Evolutionary conservation across 2,888 invertebrate species (phyloP), one percentile per base, ranked within the genome.

Genomic region (Mantis religiosa): DNA sequence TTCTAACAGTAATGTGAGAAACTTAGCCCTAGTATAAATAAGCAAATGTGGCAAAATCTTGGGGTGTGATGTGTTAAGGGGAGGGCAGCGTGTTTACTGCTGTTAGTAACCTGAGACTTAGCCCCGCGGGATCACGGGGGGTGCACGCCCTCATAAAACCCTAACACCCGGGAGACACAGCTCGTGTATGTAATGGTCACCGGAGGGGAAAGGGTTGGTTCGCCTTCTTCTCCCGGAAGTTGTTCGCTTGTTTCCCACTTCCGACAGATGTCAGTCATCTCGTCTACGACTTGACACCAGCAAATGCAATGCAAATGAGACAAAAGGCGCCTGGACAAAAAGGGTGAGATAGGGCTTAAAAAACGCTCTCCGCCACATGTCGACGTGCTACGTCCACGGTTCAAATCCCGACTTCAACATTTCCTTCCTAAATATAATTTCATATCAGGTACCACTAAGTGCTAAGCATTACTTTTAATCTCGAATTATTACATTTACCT

Each of bases 231-330:
- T 71, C 4, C 71, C 86, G 86, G 86, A 86, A 86, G 86, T 86
- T 81, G 86, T 30, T 81, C 28, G 71, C 71, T 86, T 86, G 81
- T 85, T 85, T 85, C 41, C 54, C 85, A 85, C 82, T 87, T 82
- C 87, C 87, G 87, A 87, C 87, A 87, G 87, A 87, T 87, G 87
- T 87, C 87, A 87, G 87, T 87, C 87, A 87, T 87, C 87, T 87
- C 82, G 82, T 28, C 25, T 30, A 81, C 28, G n/a, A 83, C 27
- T 3, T 71, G 54, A 71, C 54, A 20, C 54, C 15, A 20, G 54
- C 54, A 54, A 54, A 54, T 54, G 54, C 54, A 54, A 15, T 54
- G 54, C 54, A 54, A 54, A 54, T 54, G 54, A 54, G 15, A 14
- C 14, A 54, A 54, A 14, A 54, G 54, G 54, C 54, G 54, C 54